Evolutionary conservation across 2,888 invertebrate species (phyloP).

Genomic region (Morpho achilles): DNA sequence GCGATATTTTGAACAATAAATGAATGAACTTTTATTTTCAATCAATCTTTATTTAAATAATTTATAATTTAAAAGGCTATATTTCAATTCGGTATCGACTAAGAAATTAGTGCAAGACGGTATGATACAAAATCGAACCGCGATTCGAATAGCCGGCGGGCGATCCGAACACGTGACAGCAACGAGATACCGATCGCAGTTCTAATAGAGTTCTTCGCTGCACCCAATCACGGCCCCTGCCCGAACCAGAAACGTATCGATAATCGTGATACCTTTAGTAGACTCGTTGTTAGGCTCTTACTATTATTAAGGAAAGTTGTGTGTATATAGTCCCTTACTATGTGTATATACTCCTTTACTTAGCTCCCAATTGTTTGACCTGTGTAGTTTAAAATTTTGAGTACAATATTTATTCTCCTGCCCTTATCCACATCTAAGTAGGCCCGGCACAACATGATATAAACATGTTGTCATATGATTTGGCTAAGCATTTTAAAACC

Average conservation of each 20-base stretch:
- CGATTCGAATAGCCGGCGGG: slow-evolving; percentile 49
- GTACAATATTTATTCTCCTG: too few species aligned
- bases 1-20: too few species aligned
- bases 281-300: neutral
- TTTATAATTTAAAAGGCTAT: too few species aligned
- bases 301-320: neutral
- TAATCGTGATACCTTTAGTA: slow-evolving; percentile 19
- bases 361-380: neutral
- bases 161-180: slow-evolving; percentile 62
- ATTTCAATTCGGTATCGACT: neutral
- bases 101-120: neutral
- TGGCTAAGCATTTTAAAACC: too few species aligned
- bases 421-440: too few species aligned
- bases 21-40: too few species aligned
- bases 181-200: slow-evolving; percentile 57
- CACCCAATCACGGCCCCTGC: slow-evolving; percentile 57
- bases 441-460: too few species aligned
- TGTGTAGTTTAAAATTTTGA: neutral
- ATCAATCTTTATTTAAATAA: too few species aligned
- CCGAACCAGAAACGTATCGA: slow-evolving; percentile 25
- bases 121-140: slow-evolving; percentile 34
- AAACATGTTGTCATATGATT: too few species aligned
- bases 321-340: neutral
- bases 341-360: too few species aligned
- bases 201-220: slow-evolving; percentile 67